Conservation (phyloP, 2,113 vertebrate genomes). For the Cinclus mexicanus region DNA sequence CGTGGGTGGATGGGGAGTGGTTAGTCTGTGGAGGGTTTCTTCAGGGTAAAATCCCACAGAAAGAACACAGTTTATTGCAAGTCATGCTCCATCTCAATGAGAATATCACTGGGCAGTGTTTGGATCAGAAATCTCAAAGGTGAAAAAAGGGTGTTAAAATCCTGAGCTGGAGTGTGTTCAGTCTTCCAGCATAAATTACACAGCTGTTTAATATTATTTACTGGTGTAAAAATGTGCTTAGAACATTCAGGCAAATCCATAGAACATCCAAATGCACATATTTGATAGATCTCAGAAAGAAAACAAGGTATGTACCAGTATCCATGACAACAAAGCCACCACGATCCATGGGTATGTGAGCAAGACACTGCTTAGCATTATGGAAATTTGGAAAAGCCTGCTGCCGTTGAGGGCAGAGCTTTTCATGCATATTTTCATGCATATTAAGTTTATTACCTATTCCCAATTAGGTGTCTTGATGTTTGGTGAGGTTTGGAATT, state of each 20-base stretch:
- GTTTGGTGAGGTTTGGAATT: background rate
- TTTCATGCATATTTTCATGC: background rate
- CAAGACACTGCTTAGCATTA: constrained; percentile 48
- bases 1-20: background rate
- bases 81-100: background rate
- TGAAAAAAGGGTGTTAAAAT: constrained; percentile 46
- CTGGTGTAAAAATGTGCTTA: constrained; percentile 39
- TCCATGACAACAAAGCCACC: constrained; percentile 75
- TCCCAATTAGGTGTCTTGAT: background rate
- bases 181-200: constrained; percentile 53
- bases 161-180: constrained; percentile 18
- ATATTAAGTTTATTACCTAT: background rate
- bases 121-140: background rate
- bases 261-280: constrained; percentile 49
- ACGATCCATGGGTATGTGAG: constrained; percentile 19
- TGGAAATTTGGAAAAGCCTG: background rate
- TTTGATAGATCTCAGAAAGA: constrained; percentile 48
- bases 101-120: background rate
- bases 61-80: background rate
- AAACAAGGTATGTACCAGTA: constrained; percentile 70
- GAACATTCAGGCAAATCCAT: constrained; percentile 10
- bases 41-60: background rate
- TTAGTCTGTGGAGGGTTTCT: accelerated
- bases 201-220: constrained; percentile 71
- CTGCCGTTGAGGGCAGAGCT: background rate